A percentile compares a stretch with the other conserved stretches of the same genome.
These are phyloP conservation scores for Pygocentrus nattereri DNA, from an alignment of 2,797 vertebrate species.

Conservation along the genomic window DNA sequence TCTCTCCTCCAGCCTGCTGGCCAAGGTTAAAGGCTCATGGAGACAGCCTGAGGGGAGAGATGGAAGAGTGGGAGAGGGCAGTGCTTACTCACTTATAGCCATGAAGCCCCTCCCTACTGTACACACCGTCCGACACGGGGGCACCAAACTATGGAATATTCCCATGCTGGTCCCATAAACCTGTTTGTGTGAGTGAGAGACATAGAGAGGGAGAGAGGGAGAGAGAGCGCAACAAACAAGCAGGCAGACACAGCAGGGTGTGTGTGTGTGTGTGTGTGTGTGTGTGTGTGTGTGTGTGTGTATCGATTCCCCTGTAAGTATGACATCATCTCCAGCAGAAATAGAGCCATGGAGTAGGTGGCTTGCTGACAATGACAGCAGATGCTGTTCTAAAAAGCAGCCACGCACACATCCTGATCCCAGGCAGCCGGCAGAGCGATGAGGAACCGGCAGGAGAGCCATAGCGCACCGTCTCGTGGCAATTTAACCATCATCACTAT, in stretches of 20 bases:
- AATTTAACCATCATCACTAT: constrained; percentile 50
- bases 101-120: constrained; percentile 7
- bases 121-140: constrained; percentile 26
- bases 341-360: constrained; percentile 41
- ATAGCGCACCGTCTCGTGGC: constrained; percentile 14
- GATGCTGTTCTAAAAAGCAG: constrained; percentile 47
- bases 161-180: neutral
- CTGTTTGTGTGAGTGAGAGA: constrained; percentile 39
- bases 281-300: constrained; percentile 22
- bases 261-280: constrained; percentile 4
- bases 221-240: constrained; percentile 20
- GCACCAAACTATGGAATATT: constrained; percentile 21
- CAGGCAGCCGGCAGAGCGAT: constrained; percentile 40
- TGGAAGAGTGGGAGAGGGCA: constrained; percentile 48
- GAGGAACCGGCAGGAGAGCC: constrained; percentile 1
- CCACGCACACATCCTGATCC: constrained; percentile 20
- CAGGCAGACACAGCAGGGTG: constrained; percentile 12
- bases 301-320: constrained; percentile 52
- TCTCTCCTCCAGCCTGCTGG: constrained; percentile 90
- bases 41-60: constrained; percentile 51
- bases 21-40: constrained; percentile 93
- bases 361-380: constrained; percentile 50
- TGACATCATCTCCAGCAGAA: constrained; percentile 61
- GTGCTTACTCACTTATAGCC: constrained; percentile 46
- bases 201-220: constrained; percentile 29